These are phyloP conservation scores for Euproctis similis DNA, from an alignment of 2,888 invertebrate genomes.

Conservation along the genomic window DNA sequence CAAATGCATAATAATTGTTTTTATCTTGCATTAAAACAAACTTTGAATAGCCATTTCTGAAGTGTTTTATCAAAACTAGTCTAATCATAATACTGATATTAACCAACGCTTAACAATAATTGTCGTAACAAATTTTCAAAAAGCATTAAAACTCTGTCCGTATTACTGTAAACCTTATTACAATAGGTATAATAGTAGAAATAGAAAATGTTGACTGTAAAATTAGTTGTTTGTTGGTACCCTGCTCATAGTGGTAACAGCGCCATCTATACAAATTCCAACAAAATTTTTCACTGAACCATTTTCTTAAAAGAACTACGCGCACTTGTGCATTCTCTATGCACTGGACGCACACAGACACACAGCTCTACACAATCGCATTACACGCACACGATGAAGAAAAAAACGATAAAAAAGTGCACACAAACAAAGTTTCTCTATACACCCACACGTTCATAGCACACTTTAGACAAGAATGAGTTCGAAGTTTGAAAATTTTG, in stretches of 20 bases:
- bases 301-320: conserved; percentile 71
- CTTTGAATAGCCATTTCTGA: no score
- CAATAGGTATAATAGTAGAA: conserved; percentile 17
- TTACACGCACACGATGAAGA: conserved; percentile 67
- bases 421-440: conserved; percentile 45
- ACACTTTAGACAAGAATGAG: conserved; percentile 34
- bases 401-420: conserved; percentile 73
- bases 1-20: no score
- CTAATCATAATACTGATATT: no score
- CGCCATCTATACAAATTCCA: conserved; percentile 69
- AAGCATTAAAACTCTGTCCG: conserved; percentile 16
- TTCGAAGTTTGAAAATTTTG: conserved; percentile 6
- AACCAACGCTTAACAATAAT: conserved; percentile 14
- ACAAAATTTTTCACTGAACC: conserved; percentile 70
- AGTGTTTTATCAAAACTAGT: no score
- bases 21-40: no score
- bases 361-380: conserved; percentile 56
- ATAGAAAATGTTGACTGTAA: conserved; percentile 17
- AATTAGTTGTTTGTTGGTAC: conserved; percentile 55
- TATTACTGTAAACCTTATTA: conserved; percentile 21
- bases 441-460: conserved; percentile 22
- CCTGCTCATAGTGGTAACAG: conserved; percentile 48
- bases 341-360: conserved; percentile 35
- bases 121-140: conserved; percentile 25
- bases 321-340: conserved; percentile 37